phyloP scores from a whole-genome alignment of 1,140 invertebrate species.

The Coptotermes formosanus region DNA sequence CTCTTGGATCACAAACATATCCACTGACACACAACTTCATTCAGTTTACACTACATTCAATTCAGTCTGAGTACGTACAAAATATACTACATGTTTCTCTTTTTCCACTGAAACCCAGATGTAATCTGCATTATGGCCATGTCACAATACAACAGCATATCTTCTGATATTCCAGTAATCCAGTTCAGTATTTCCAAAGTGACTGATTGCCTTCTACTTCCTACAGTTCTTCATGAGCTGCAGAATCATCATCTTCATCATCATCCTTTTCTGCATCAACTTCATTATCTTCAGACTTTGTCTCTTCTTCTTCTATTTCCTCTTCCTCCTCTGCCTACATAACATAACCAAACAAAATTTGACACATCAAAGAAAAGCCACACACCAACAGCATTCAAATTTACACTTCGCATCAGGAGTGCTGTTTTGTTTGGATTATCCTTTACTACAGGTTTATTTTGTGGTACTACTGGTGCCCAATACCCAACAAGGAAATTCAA shows the following conservation, averaged over 20 bases:
- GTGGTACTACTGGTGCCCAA: no score
- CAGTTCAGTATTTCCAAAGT: background rate
- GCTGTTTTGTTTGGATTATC: no score
- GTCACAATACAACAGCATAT: background rate
- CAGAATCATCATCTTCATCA: constrained; percentile 34
- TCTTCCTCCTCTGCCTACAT: constrained; percentile 56
- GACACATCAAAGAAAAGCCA: background rate
- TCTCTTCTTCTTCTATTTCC: constrained; percentile 36
- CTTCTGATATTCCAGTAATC: background rate
- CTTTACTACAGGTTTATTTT: no score
- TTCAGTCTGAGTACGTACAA: background rate
- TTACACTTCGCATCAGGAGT: no score
- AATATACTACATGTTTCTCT: background rate
- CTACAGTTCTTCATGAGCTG: constrained; percentile 37
- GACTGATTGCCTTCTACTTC: background rate
- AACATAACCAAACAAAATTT: background rate
- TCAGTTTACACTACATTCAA: background rate
- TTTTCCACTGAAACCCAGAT: background rate
- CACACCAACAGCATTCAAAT: no score
- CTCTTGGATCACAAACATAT: no score
- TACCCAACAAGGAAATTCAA: no score
- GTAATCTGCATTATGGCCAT: background rate
- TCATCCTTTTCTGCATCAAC: constrained; percentile 33
- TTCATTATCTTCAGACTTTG: constrained; percentile 14
- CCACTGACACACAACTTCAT: background rate